Conservation (phyloP, 1,140 invertebrate genomes). For the Hermatobates lingyangjiaoensis region DNA sequence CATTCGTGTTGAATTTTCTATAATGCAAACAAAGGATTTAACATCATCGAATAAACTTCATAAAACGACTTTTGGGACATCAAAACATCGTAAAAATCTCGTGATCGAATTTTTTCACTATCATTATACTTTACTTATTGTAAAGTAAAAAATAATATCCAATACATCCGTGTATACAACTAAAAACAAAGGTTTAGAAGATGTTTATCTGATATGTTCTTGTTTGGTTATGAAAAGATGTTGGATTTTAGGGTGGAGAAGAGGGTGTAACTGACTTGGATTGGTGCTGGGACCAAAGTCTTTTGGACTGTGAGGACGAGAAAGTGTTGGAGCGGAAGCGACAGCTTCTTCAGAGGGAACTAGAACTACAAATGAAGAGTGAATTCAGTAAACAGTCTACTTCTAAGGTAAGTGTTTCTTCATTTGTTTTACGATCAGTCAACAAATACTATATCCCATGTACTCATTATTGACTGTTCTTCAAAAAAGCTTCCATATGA, state of each 20-base stretch:
- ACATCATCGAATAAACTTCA: no score
- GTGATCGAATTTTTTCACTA: no score
- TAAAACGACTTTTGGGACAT: no score
- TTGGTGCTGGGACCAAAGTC: slow-evolving; percentile 56
- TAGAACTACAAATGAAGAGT: slow-evolving; percentile 53
- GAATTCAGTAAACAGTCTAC: slow-evolving; percentile 27
- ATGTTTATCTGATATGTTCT: neutral
- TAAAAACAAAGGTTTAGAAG: neutral
- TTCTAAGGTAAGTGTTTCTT: slow-evolving; percentile 2
- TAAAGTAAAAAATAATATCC: no score
- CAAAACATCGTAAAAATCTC: no score
- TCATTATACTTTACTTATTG: no score
- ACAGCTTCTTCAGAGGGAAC: slow-evolving; percentile 52
- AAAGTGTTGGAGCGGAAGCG: slow-evolving; percentile 56
- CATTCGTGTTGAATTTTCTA: no score
- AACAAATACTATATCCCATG: no score
- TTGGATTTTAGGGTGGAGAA: neutral
- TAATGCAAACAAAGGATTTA: no score
- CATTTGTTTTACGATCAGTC: no score
- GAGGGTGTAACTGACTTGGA: slow-evolving; percentile 32
- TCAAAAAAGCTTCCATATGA: no score
- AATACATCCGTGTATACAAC: slow-evolving; percentile 12
- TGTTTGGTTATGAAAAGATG: neutral
- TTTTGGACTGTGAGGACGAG: slow-evolving; percentile 63
- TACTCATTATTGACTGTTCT: no score